A percentile compares a stretch with the other conserved stretches of the same genome.
Evolutionary conservation across 92 coral and sea anemone species (phyloP).

Genomic region (Scolanthus callimorphus): DNA sequence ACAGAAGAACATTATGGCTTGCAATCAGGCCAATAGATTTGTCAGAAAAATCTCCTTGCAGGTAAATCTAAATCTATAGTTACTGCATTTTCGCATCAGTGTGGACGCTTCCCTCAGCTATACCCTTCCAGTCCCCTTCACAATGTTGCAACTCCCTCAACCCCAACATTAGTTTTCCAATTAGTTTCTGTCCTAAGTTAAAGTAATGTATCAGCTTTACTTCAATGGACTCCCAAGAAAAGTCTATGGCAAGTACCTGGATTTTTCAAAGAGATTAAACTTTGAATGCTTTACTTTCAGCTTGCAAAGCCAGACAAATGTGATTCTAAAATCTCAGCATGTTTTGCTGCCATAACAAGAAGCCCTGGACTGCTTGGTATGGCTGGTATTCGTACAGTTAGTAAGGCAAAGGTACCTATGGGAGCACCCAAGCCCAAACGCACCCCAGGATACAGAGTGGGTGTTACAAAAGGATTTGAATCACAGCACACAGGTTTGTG

Average conservation of each 20-base stretch:
- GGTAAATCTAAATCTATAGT: too few species aligned
- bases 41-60: too few species aligned
- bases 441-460: slow-evolving; percentile 92
- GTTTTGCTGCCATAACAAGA: slow-evolving; percentile 46
- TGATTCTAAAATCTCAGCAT: slow-evolving; percentile 9
- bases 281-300: slow-evolving; percentile 48
- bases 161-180: too few species aligned
- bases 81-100: too few species aligned
- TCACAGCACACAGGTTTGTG: slow-evolving; percentile 99
- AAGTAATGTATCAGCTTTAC: too few species aligned
- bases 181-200: too few species aligned
- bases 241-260: background rate
- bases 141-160: too few species aligned
- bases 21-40: too few species aligned
- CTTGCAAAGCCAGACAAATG: background rate
- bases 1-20: too few species aligned
- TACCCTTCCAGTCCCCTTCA: too few species aligned
- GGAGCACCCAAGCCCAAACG: slow-evolving; percentile 46
- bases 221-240: slow-evolving; percentile 12
- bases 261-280: too few species aligned
- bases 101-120: too few species aligned
- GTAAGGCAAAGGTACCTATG: slow-evolving; percentile 59
- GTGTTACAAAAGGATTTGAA: slow-evolving; percentile 91
- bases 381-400: slow-evolving; percentile 67
- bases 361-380: slow-evolving; percentile 16